Evolutionary conservation across 1,140 invertebrate genomes (phyloP), one percentile per base, ranked within the genome.

Genomic region (Schmidtea mediterranea): DNA sequence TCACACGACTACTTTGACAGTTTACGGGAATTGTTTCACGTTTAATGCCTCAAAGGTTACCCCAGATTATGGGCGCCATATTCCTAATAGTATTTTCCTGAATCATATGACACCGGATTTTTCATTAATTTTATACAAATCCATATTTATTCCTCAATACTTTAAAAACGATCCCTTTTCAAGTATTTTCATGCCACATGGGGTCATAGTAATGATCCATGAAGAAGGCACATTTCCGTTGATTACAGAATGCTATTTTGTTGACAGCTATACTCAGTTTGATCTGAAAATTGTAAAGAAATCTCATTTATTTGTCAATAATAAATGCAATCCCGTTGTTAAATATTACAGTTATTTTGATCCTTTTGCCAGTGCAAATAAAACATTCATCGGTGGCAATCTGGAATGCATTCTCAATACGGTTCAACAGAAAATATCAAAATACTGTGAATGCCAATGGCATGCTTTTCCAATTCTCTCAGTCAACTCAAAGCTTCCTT

Each of bases 171-270:
- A 41, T 23, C 22, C 40, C 3, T 23, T 19, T 23, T 19, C 18
- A 41, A 23, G 18, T 23, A 41, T 41, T 5, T 19, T 23, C 10
- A 32, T 48, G 3, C 46, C 46, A 3, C n/a, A 37, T 5, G 46
- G 46, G 5, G 23, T 24, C 13, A 15, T 48, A 3, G 36, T 48
- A 6, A 48, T 48, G 46, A 37, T 48, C 5, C 46, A 48, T 15
- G 46, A 48, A 24, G 15, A 15, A 40, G 46, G 23, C 3, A 48
- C 46, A 16, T 48, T 19, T 48, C 46, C 46, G 13, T 18, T 38
- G 6, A 21, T 48, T 21, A 40, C 36, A 3, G 46, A 48, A 22
- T 38, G 16, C n/a, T 48, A 38, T 24, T 22, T 48, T 21, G 36
- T 24, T 13, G 36, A 48, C 15, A 48, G 19, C 5, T 48, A 36